Evolutionary conservation across 2,797 vertebrate species (phyloP), one percentile per base, ranked within the genome.

Genomic region (Acanthurus tractus): DNA sequence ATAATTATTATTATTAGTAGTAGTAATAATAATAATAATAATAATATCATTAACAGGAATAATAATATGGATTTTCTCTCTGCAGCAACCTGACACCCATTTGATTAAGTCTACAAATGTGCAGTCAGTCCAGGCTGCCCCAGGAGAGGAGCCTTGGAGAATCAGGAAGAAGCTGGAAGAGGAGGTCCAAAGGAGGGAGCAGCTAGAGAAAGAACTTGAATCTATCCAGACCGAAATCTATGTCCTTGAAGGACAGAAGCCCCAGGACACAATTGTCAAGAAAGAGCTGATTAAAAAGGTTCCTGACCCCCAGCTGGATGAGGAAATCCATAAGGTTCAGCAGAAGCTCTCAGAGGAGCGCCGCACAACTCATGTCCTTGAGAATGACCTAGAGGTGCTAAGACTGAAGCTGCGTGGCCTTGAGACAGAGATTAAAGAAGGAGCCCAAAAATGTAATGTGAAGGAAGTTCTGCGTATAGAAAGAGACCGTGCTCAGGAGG

Each of bases 401-500:
- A 95, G 92, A 72, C 55, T 93, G 25, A 97, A 94, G 69, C 89
- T 98, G 46, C 94, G 67, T 0, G 70, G 95, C 15, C 82, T 98
- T 48, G 97, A 99, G 79, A 96, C 96, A 0, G 97, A 97, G 87
- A 86, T 95, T 62, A 96, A 91, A 82, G 96, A 96, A 50, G 97
- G 97, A 0, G 98, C 97, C 2, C 97, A 98, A 90, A 96, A 99
- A 78, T 99, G 97, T 3, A 95, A 96, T 0, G 97, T 99, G 64
- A 99, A 99, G 77, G 98, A 99, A 79, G 98, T 99, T 1, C 86
- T 99, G 53, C 96, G 98, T 23, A 99, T 99, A 0, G 97, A 98
- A 86, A 96, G 94, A 4, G 98, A 99, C 75, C 95, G 94, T 22
- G 94, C 90, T 22, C 98, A 98, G 84, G 97, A 96, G 1, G 96